These are phyloP conservation scores for Arenaria interpres DNA, from an alignment of 2,113 vertebrate species.

Conservation along the genomic window DNA sequence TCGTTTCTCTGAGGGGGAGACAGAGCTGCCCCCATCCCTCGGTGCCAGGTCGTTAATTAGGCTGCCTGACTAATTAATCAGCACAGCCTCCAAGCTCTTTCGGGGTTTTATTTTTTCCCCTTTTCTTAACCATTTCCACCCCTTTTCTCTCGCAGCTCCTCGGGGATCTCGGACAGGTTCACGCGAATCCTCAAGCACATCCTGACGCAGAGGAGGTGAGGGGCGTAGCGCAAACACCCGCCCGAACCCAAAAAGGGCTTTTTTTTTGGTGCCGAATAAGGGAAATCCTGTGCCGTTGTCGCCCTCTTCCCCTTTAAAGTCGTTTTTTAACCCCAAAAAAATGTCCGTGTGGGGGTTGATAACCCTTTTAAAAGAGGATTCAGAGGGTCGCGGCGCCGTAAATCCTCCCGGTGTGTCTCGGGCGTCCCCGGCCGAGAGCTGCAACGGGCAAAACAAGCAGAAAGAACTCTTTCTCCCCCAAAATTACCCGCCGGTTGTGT, in stretches of 20 bases:
- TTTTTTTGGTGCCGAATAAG: rapidly evolving
- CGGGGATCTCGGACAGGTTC: constrained; percentile 82
- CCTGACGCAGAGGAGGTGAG: constrained; percentile 89
- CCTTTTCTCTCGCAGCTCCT: constrained; percentile 40
- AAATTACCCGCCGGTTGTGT: background rate
- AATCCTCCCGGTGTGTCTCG: background rate
- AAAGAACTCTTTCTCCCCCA: background rate
- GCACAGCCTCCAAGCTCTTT: rapidly evolving
- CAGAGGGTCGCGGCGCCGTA: rapidly evolving
- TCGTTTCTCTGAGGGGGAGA: background rate
- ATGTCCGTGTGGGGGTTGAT: rapidly evolving
- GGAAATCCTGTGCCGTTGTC: rapidly evolving
- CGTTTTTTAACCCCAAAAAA: rapidly evolving
- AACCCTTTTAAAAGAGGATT: too few species aligned
- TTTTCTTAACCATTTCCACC: background rate
- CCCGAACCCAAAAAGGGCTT: rapidly evolving
- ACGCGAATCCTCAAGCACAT: constrained; percentile 90
- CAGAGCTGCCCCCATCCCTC: background rate
- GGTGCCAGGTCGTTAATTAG: background rate
- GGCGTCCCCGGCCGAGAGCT: too few species aligned
- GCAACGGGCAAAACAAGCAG: background rate
- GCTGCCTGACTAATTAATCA: background rate
- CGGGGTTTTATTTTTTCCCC: background rate
- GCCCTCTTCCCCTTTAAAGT: rapidly evolving
- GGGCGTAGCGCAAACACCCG: rapidly evolving